Conservation (phyloP, 1,140 invertebrate genomes). For the Hermetia illucens region DNA sequence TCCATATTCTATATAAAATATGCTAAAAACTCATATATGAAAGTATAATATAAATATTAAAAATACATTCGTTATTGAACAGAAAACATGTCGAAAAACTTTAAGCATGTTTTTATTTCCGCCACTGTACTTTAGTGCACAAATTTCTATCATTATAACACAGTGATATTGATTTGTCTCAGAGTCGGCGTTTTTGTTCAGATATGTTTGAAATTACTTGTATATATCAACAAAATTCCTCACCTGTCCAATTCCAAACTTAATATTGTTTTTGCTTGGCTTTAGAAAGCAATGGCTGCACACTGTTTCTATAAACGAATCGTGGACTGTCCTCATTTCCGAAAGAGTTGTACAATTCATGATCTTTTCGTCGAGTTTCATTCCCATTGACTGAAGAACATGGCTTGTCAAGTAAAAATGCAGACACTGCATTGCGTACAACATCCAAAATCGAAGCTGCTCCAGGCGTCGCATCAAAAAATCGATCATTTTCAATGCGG, state of each 20-base stretch:
- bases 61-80: too few relatives aligned
- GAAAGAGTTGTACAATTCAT: constrained; percentile 10
- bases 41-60: too few relatives aligned
- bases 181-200: too few relatives aligned
- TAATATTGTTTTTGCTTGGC: constrained; percentile 11
- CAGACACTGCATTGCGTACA: constrained; percentile 16
- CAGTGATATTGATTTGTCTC: too few relatives aligned
- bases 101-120: too few relatives aligned
- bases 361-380: constrained; percentile 14
- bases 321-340: constrained; percentile 14
- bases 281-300: constrained; percentile 16
- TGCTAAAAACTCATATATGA: too few relatives aligned
- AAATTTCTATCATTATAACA: too few relatives aligned
- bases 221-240: too few relatives aligned
- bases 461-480: constrained; percentile 23
- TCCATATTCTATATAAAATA: too few relatives aligned
- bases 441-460: constrained; percentile 26
- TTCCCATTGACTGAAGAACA: constrained; percentile 14
- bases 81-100: too few relatives aligned
- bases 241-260: constrained; percentile 17
- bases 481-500: constrained; percentile 15
- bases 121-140: too few relatives aligned
- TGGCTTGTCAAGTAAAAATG: constrained; percentile 21
- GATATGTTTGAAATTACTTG: too few relatives aligned
- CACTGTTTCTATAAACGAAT: constrained; percentile 13